These are phyloP conservation scores for Chloropsis cyanopogon DNA, from an alignment of 2,113 vertebrate species.

Conservation along the genomic window DNA sequence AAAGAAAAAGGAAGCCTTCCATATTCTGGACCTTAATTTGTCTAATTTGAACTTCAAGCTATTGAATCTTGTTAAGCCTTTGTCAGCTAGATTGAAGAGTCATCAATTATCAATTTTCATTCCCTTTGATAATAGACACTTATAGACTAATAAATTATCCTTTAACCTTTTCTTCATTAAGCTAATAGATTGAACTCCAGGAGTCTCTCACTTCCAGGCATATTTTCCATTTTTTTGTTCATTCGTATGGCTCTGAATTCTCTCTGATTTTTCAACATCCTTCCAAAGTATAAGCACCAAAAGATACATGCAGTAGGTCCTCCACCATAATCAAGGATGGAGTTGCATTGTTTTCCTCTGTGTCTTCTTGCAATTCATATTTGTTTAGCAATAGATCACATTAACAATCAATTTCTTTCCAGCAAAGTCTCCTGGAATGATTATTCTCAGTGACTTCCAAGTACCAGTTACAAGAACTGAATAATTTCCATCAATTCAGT, in stretches of 20 bases:
- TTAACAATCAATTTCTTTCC: not conserved
- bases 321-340: not conserved
- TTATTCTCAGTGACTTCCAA: not conserved
- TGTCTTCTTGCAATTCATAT: not conserved
- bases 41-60: slow-evolving; percentile 56
- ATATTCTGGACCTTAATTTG: slow-evolving; percentile 41
- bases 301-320: not conserved
- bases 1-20: not conserved
- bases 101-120: slow-evolving; percentile 59
- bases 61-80: slow-evolving; percentile 59
- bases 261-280: not conserved
- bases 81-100: slow-evolving; percentile 57
- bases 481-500: not conserved
- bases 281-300: not conserved
- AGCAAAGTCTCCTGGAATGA: not conserved
- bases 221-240: slow-evolving; percentile 37
- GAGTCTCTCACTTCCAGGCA: slow-evolving; percentile 46
- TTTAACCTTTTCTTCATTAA: slow-evolving; percentile 64
- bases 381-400: not conserved
- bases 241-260: not conserved
- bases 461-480: not conserved
- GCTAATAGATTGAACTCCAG: slow-evolving; percentile 52
- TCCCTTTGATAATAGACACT: slow-evolving; percentile 61
- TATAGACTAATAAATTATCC: slow-evolving; percentile 64
- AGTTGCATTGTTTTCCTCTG: not conserved